Evolutionary conservation across 1,140 invertebrate genomes (phyloP).

Genomic region (Heliconius eleuchia): DNA sequence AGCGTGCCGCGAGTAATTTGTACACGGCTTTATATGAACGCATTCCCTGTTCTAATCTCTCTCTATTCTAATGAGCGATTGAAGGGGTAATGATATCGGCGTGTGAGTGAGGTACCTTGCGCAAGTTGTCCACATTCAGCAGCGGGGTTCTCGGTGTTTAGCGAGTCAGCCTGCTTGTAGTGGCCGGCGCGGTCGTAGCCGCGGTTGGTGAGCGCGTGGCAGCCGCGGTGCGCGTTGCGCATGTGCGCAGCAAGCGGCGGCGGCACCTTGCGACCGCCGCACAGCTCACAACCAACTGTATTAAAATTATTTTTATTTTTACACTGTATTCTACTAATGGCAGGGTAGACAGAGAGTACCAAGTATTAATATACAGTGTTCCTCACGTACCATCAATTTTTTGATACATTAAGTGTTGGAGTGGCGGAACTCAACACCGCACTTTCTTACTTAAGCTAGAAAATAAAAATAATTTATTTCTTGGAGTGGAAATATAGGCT

Average conservation of each 20-base stretch:
- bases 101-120: conserved; percentile 50
- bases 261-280: conserved; percentile 87
- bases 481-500: no score
- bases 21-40: no score
- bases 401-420: no score
- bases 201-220: conserved; percentile 88
- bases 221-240: conserved; percentile 93
- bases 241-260: conserved; percentile 95
- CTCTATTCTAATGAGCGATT: background rate
- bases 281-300: conserved; percentile 91
- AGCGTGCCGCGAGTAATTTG: no score
- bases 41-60: background rate
- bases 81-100: background rate
- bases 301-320: no score
- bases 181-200: conserved; percentile 68
- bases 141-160: conserved; percentile 32
- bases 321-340: no score
- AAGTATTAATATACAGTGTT: no score
- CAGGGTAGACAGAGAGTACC: no score
- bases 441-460: no score
- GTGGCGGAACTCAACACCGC: no score
- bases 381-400: no score
- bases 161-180: conserved; percentile 50
- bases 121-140: conserved; percentile 62
- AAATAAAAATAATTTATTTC: no score